phyloP scores from a whole-genome alignment of 92 coral and sea anemone species.

The Umimayanthus chanpuru region DNA sequence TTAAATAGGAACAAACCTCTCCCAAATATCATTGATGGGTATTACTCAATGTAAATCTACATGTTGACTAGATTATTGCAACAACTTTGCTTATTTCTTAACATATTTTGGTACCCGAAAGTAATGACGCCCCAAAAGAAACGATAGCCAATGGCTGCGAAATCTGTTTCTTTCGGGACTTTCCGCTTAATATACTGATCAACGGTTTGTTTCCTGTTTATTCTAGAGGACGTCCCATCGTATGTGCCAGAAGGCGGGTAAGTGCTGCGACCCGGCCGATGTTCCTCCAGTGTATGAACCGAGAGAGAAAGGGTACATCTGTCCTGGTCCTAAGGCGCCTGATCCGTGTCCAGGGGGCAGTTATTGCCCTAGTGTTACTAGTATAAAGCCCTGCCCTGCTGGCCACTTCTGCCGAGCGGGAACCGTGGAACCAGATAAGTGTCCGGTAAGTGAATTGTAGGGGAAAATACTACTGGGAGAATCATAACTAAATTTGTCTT shows the following conservation, averaged over 20 bases:
- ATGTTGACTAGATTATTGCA: no score
- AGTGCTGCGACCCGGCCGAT: constrained; percentile 18
- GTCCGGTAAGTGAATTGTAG: constrained; percentile 3
- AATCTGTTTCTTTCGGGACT: no score
- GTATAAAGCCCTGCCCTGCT: constrained; percentile 14
- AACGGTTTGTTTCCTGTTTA: background rate
- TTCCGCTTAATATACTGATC: background rate
- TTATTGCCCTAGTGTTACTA: constrained; percentile 30
- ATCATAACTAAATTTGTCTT: no score
- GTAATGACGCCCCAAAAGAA: no score
- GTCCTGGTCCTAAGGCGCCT: constrained; percentile 32
- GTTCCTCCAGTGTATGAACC: constrained; percentile 29
- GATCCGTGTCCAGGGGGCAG: constrained; percentile 18
- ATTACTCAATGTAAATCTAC: no score
- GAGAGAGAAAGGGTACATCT: background rate
- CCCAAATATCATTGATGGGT: no score
- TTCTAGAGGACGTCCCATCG: constrained; percentile 6
- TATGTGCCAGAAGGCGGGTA: constrained; percentile 19
- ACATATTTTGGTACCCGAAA: no score
- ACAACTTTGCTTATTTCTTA: no score
- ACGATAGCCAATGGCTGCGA: no score
- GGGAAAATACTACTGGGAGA: background rate
- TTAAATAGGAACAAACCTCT: no score
- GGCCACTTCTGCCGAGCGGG: constrained; percentile 18
- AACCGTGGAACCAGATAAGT: background rate